Base-by-base conservation (phyloP, 2,888 invertebrate genomes). In the Lathronympha strigana region DNA sequence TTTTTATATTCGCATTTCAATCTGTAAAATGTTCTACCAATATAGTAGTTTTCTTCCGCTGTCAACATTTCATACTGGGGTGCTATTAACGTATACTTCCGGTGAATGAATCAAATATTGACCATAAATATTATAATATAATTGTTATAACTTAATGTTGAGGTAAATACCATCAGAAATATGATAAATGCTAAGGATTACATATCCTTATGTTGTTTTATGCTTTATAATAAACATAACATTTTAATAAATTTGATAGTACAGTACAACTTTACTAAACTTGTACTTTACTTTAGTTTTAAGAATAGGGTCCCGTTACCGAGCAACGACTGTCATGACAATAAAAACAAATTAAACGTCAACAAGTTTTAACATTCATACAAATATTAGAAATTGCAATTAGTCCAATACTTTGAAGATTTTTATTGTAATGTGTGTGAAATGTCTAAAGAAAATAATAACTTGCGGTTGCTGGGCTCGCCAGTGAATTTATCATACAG, bases 381-480 rank as follows among this genome's bases (percentile, higher is more conserved):
- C 5, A 47, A 54, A 54, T 38, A 0, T 11, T 53, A 15, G 23
- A 3, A 21, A 17, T 8, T 23, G n/a, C n/a, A 33, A 25, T 23
- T 1, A 28, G 28, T n/a, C 3, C 36, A 61, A 53, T n/a, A 21
- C 17, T 49, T 38, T 8, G 1, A 33, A 38, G 4, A 66, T 53
- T 58, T 63, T 68, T 36, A 66, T 70, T 79, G 80, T 70, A 67
- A 82, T 82, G 82, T 75, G 71, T 73, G 75, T 83, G 84, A 81
- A 81, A 92, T 91, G 91, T 91, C 92, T 74, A 91, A 90, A 76
- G 91, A 92, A 75, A 90, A 83, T 71, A 77, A 81, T 71, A 90
- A 86, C 68, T 74, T 92, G 71, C 84, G 92, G 70, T 81, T 92
- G 61, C 77, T 88, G 40, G 92, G 92, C 68, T 91, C 92, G 45